These are phyloP conservation scores for Cygnus olor DNA, from an alignment of 2,797 vertebrate species.

Conservation along the genomic window DNA sequence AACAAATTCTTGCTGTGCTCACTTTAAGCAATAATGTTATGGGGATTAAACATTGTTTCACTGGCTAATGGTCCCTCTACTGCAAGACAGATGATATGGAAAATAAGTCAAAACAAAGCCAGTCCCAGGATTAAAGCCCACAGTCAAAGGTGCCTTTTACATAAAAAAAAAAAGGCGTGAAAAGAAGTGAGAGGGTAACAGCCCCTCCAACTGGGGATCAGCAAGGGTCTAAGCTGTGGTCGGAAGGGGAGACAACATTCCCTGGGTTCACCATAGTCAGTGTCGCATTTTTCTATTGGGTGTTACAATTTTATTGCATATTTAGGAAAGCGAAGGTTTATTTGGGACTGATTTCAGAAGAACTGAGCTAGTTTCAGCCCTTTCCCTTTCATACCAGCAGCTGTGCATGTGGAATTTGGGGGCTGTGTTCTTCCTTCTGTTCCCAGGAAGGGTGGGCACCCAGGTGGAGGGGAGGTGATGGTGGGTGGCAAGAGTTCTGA, in stretches of 20 bases:
- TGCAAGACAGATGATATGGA: constrained; percentile 68
- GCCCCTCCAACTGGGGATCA: neutral
- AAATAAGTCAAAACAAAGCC: constrained; percentile 55
- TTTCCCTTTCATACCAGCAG: constrained; percentile 1
- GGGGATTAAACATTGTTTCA: constrained; percentile 72
- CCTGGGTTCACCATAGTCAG: constrained; percentile 12
- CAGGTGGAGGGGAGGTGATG: neutral
- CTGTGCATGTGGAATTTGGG: neutral
- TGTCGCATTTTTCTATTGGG: constrained; percentile 20
- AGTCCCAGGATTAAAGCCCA: constrained; percentile 54
- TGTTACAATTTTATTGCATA: neutral
- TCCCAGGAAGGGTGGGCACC: neutral
- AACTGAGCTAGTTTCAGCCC: neutral
- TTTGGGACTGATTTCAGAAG: constrained; percentile 40
- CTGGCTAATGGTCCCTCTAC: constrained; percentile 70
- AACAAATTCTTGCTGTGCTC: constrained; percentile 58
- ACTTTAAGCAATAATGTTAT: constrained; percentile 63
- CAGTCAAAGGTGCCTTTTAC: constrained; percentile 37
- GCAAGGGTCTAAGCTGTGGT: neutral
- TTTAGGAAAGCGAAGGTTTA: constrained; percentile 23
- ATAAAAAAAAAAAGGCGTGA: constrained; percentile 30
- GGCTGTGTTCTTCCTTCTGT: neutral
- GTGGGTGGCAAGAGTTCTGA: neutral
- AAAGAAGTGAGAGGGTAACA: constrained; percentile 23
- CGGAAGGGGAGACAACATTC: constrained; percentile 17